Evolutionary conservation across 1,140 invertebrate species (phyloP).

Genomic region (Akabosia matsudoensis): DNA sequence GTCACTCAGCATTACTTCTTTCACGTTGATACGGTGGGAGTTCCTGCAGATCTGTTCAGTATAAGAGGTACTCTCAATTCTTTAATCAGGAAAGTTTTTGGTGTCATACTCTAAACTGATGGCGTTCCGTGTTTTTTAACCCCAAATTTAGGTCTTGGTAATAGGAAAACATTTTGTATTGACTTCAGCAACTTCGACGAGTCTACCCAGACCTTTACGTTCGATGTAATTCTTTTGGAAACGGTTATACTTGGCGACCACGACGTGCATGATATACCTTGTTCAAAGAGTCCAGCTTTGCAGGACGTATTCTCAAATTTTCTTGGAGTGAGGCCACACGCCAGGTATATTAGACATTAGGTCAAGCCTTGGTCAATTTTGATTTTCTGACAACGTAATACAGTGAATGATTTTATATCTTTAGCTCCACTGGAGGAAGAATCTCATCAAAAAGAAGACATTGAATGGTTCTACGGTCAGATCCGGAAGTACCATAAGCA

Average conservation of each 20-base stretch:
- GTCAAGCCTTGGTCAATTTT: too few species aligned
- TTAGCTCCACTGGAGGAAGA: background rate
- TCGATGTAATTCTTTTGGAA: slow-evolving; percentile 23
- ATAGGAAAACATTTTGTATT: background rate
- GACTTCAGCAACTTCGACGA: background rate
- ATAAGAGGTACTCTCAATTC: background rate
- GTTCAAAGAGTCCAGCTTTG: background rate
- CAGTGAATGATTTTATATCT: background rate
- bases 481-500: slow-evolving; percentile 53
- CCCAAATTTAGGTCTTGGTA: slow-evolving; percentile 10
- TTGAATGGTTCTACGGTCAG: slow-evolving; percentile 52
- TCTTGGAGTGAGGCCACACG: slow-evolving; percentile 27
- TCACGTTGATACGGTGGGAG: background rate
- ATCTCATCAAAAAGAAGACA: slow-evolving; percentile 51
- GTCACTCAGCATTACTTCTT: background rate
- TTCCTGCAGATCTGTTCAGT: background rate
- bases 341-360: slow-evolving; percentile 30
- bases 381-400: background rate
- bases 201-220: background rate
- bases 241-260: slow-evolving; percentile 16
- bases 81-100: too few species aligned
- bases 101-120: background rate
- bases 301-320: slow-evolving; percentile 28
- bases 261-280: background rate
- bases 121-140: slow-evolving; percentile 16